phyloP scores from a whole-genome alignment of 2,888 invertebrate genomes.

The Flabesymbios commensalis region DNA sequence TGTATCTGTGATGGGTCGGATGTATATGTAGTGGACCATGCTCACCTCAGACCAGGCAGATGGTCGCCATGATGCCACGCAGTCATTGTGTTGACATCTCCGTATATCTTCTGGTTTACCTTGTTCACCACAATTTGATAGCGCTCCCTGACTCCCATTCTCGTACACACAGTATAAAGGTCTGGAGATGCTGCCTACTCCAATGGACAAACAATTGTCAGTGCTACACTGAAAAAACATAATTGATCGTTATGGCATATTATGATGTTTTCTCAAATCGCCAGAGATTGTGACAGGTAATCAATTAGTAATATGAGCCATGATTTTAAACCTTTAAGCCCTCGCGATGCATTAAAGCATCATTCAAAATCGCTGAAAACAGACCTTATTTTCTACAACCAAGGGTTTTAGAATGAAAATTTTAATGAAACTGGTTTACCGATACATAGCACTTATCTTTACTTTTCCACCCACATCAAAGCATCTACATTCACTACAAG shows the following conservation, averaged over 20 bases:
- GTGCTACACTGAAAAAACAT: constrained; percentile 18
- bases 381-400: too few species aligned
- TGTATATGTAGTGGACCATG: too few species aligned
- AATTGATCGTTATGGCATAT: background rate
- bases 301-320: background rate
- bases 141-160: constrained; percentile 8
- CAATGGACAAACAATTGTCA: constrained; percentile 9
- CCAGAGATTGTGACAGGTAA: background rate
- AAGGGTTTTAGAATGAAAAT: too few species aligned
- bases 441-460: too few species aligned
- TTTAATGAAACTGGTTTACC: too few species aligned
- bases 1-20: too few species aligned
- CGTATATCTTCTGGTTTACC: constrained; percentile 34
- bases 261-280: background rate
- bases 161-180: constrained; percentile 21
- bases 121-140: constrained; percentile 1
- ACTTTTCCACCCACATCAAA: too few species aligned
- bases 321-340: too few species aligned
- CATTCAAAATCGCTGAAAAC: too few species aligned
- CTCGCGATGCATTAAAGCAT: too few species aligned
- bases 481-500: too few species aligned
- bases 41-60: constrained; percentile 53
- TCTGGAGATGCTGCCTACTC: constrained; percentile 19
- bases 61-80: constrained; percentile 48
- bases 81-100: constrained; percentile 44